Conservation (phyloP, 92 coral and sea anemone species). For the Virgularia gustaviana region DNA sequence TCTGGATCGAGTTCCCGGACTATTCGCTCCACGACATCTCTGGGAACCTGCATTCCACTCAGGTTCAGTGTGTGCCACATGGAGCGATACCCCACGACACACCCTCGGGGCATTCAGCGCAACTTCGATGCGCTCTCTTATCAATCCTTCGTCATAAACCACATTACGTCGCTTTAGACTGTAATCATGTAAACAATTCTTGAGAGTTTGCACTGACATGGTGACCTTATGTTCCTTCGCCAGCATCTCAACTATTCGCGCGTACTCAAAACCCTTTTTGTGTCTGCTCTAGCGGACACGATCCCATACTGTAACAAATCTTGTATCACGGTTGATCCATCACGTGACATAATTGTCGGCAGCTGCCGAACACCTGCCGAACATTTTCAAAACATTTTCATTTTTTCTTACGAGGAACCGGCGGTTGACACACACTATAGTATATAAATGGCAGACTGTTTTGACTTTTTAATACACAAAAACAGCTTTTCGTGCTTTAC, state of each 20-base stretch:
- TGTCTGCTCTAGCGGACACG: no score
- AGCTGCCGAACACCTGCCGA: no score
- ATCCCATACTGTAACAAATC: no score
- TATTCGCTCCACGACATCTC: conserved; percentile 31
- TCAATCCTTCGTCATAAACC: conserved; percentile 15
- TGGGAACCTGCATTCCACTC: conserved; percentile 47
- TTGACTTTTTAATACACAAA: no score
- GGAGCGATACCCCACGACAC: conserved; percentile 41
- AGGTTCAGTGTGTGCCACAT: conserved; percentile 54
- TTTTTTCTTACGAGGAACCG: no score
- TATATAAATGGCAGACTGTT: no score
- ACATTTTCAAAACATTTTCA: no score
- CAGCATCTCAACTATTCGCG: conserved; percentile 9
- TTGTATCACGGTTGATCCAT: no score
- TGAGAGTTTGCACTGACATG: conserved; percentile 11
- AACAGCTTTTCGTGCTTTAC: no score
- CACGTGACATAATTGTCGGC: no score
- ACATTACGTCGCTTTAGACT: conserved; percentile 9
- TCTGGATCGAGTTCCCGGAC: conserved; percentile 52
- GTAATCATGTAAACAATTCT: background rate
- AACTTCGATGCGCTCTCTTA: conserved; percentile 27
- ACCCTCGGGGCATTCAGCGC: conserved; percentile 50
- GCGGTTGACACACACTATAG: no score
- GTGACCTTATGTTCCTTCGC: background rate
- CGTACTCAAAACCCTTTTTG: conserved; percentile 2